Percentiles rank a stretch among this genome's conserved stretches.
Conservation (phyloP, 2,113 vertebrate species). For the Orthonyx spaldingii region DNA sequence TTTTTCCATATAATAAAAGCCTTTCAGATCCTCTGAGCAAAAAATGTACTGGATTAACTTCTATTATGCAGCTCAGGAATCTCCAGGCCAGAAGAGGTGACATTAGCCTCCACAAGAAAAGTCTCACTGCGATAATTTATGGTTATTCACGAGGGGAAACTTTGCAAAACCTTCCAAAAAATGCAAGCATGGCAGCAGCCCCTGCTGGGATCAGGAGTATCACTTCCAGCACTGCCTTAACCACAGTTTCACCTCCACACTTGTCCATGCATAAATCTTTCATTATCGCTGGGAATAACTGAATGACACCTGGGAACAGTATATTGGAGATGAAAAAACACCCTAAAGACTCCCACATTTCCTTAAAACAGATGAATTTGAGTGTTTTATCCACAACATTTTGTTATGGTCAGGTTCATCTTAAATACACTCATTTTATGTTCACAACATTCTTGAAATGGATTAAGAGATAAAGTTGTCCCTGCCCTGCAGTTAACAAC, state of each 20-base stretch:
- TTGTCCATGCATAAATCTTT: conserved; percentile 76
- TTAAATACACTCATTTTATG: background rate
- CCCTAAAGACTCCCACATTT: background rate
- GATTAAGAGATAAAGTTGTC: background rate
- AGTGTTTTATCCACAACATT: background rate
- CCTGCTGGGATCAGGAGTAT: conserved; percentile 75
- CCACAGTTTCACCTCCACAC: conserved; percentile 68
- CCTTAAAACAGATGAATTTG: conserved; percentile 7
- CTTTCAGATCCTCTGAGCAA: background rate
- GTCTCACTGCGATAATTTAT: conserved; percentile 61
- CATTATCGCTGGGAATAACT: conserved; percentile 63
- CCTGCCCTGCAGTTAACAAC: background rate
- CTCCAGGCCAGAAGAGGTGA: conserved; percentile 41
- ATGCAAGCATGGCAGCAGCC: conserved; percentile 45
- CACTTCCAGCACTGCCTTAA: conserved; percentile 66
- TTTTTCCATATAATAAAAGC: conserved; percentile 3
- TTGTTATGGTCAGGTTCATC: background rate
- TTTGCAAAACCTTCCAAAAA: conserved; percentile 21
- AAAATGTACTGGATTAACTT: conserved; percentile 36
- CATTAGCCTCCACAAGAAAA: conserved; percentile 28
- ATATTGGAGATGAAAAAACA: background rate
- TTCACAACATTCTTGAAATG: background rate
- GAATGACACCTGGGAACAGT: conserved; percentile 53
- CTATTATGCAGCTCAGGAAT: conserved; percentile 14
- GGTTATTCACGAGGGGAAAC: conserved; percentile 51